A percentile compares a stretch with the other conserved stretches of the same genome.
Evolutionary conservation across 2,888 invertebrate genomes (phyloP).

Genomic region (Petrophora chlorosata): DNA sequence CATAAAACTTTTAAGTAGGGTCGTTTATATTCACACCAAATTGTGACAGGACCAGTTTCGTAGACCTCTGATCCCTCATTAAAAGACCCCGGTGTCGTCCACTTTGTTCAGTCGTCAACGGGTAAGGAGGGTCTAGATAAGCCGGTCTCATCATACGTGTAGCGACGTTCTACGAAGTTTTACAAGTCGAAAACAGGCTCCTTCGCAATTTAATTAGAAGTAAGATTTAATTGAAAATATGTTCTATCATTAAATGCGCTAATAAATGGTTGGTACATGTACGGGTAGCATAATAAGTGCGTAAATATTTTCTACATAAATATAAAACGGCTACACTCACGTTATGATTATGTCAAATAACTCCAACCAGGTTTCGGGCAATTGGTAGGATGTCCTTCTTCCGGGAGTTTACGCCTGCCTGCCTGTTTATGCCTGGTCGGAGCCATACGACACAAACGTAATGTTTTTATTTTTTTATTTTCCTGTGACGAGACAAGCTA

Average conservation of each 20-base stretch:
- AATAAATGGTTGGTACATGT: constrained; percentile 60
- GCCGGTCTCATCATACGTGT: constrained; percentile 58
- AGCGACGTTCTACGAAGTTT: constrained; percentile 54
- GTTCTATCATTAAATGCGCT: constrained; percentile 62
- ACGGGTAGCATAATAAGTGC: constrained; percentile 37
- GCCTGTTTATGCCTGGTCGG: too few species aligned
- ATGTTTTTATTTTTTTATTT: too few species aligned
- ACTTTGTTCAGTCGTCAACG: constrained; percentile 18
- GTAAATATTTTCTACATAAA: too few species aligned
- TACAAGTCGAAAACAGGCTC: constrained; percentile 68
- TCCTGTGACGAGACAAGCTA: too few species aligned
- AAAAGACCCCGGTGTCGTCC: constrained; percentile 26
- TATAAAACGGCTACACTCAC: too few species aligned
- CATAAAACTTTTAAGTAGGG: constrained; percentile 77
- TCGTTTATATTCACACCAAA: constrained; percentile 73
- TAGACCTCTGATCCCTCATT: constrained; percentile 41
- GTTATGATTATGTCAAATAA: too few species aligned
- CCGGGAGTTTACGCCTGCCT: too few species aligned
- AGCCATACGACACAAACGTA: too few species aligned
- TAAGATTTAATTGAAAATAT: constrained; percentile 70
- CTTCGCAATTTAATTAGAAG: constrained; percentile 70
- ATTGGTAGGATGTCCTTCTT: too few species aligned
- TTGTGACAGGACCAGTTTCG: constrained; percentile 51
- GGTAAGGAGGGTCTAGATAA: constrained; percentile 41
- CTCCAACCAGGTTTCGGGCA: too few species aligned